Conservation (phyloP, 37 sponge, comb jelly and placozoan genomes). For the Lycopodina hypogea region DNA sequence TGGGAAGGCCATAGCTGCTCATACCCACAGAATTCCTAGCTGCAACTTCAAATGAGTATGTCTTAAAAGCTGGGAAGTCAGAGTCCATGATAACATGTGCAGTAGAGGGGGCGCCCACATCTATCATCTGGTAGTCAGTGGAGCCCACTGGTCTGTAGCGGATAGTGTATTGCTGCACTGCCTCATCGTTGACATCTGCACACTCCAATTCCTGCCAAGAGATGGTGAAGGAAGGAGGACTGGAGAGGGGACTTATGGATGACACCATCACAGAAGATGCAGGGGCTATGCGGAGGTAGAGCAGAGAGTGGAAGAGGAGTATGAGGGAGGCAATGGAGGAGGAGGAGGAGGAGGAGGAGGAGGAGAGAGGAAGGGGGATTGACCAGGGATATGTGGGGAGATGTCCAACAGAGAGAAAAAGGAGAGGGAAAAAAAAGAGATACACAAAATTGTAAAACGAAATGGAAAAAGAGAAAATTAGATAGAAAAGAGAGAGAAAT, state of each 20-base stretch:
- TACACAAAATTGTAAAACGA: too few relatives aligned
- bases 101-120: not conserved
- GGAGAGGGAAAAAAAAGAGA: too few relatives aligned
- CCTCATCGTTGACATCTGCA: conserved; percentile 9
- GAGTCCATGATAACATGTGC: not conserved
- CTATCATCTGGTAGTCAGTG: not conserved
- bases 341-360: too few relatives aligned
- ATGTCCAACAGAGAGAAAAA: too few relatives aligned
- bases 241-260: not conserved
- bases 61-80: not conserved
- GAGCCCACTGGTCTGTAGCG: not conserved
- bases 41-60: conserved; percentile 33
- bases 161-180: not conserved
- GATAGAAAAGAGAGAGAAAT: too few relatives aligned
- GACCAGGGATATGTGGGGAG: too few relatives aligned
- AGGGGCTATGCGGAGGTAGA: not conserved
- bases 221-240: conserved; percentile 5
- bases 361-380: too few relatives aligned
- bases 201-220: conserved; percentile 22
- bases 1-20: conserved; percentile 6
- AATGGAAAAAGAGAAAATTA: too few relatives aligned
- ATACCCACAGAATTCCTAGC: conserved; percentile 14
- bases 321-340: too few relatives aligned
- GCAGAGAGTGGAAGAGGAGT: too few relatives aligned
- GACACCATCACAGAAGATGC: conserved; percentile 27